phyloP scores from a whole-genome alignment of 2,113 vertebrate species.

The Echinops telfairi region DNA sequence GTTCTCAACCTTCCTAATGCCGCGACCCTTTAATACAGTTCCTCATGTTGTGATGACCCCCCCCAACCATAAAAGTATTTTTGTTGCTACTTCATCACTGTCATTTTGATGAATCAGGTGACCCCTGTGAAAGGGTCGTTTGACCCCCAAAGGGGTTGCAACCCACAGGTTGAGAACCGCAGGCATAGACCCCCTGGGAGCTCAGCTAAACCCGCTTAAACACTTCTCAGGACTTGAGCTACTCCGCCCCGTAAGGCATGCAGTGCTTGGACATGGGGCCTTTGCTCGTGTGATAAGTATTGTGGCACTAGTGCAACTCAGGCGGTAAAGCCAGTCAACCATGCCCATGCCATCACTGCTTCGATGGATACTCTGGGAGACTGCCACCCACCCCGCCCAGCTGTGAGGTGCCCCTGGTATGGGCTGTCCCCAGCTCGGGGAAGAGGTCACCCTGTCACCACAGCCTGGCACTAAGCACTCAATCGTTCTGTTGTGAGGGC shows the following conservation, averaged over 20 bases:
- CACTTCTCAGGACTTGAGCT: not conserved
- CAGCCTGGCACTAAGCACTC: not conserved
- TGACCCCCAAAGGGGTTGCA: no score
- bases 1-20: no score
- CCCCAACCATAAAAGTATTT: no score
- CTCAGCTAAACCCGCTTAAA: not conserved
- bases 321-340: not conserved
- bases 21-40: no score
- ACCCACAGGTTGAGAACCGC: no score
- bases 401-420: not conserved
- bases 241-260: not conserved
- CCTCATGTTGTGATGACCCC: no score
- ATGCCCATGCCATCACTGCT: not conserved
- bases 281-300: not conserved
- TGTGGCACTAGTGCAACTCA: not conserved
- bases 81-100: no score
- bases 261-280: not conserved
- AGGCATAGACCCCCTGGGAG: not conserved
- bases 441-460: no score
- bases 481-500: not conserved
- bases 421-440: no score
- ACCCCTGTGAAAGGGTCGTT: no score
- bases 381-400: not conserved
- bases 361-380: not conserved
- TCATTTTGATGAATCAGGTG: no score